Base-by-base conservation (phyloP, 2,113 vertebrate genomes). In the Tetraodon nigroviridis region DNA sequence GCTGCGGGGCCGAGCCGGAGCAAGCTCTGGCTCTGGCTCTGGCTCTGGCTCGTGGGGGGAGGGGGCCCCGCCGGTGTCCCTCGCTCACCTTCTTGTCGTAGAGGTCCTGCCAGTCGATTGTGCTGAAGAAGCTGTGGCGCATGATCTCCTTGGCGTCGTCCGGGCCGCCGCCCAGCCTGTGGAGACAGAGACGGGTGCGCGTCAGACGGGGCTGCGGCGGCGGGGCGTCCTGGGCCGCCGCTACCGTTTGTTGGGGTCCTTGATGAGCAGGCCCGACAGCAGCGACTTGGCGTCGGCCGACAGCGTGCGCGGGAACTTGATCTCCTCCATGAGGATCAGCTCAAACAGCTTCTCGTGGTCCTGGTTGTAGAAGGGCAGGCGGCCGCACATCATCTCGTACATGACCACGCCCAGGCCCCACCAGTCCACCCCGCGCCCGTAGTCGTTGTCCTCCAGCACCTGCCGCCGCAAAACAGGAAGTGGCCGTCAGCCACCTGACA, bases 131-230 rank as follows among this genome's bases (percentile, higher is more conserved):
- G 89, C 94, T 97, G 74, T 97, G 94, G 61, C 94, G 90, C 95
- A 98, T 97, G 81, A 97, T 97, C 90, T 98, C 95, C 87, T 98
- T 98, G 27, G 95, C 94, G 78, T 98, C 95, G 65, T 96, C 94
- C 59, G 94, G 94, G 67, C 95, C 94, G 52, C 95, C 95, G 75
- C 95, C 94, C 80, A 98, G 91, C 62, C 95, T 98, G 82, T 32
- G 47, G 12, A 55, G 52, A 65, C 32, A 37, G 10, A 29, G 22
- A 58, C 51, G 63, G n/a, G 55, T 47, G n/a, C 5, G 54, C 65
- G 54, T 64, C 46, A 64, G n/a, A n/a, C n/a, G n/a, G n/a, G n/a
- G n/a, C n/a, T n/a, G n/a, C n/a, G n/a, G n/a, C n/a, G n/a, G n/a
- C n/a, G n/a, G n/a, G n/a, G n/a, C n/a, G n/a, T n/a, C n/a, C n/a